Percentiles rank a stretch among this genome's conserved stretches.
These are phyloP conservation scores for Spinus pinus DNA, from an alignment of 2,797 vertebrate species.

Conservation along the genomic window DNA sequence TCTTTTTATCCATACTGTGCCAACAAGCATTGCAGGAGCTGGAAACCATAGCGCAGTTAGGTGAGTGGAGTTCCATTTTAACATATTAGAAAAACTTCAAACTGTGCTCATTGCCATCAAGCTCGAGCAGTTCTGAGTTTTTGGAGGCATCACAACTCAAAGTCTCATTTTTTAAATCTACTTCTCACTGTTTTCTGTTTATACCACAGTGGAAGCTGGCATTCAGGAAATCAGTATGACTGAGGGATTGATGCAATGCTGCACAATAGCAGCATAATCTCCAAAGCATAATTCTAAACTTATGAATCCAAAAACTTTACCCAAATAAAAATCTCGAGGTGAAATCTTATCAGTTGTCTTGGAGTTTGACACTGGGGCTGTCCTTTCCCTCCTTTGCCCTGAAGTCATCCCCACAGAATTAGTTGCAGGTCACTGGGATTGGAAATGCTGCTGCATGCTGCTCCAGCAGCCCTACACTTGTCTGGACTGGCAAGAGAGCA, in stretches of 20 bases:
- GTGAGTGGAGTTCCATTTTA: not conserved
- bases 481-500: not conserved
- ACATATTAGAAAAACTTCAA: not conserved
- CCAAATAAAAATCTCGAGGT: not conserved
- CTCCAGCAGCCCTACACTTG: not conserved
- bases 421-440: not conserved
- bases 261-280: not conserved
- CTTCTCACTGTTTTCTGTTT: not conserved
- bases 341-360: not conserved
- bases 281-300: not conserved
- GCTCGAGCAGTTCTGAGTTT: not conserved
- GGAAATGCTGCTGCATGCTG: not conserved
- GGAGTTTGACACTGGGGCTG: not conserved
- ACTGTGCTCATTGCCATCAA: not conserved
- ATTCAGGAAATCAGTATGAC: not conserved
- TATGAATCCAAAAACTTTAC: not conserved
- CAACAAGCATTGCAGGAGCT: not conserved
- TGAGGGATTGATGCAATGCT: not conserved
- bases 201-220: not conserved
- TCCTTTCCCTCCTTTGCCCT: slow-evolving; percentile 1
- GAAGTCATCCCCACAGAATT: not conserved
- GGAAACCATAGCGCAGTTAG: not conserved
- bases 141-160: not conserved
- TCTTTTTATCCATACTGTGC: not conserved
- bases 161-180: not conserved